Evolutionary conservation across 2,113 vertebrate genomes (phyloP), one percentile per base, ranked within the genome.

Genomic region (Clarias magur): DNA sequence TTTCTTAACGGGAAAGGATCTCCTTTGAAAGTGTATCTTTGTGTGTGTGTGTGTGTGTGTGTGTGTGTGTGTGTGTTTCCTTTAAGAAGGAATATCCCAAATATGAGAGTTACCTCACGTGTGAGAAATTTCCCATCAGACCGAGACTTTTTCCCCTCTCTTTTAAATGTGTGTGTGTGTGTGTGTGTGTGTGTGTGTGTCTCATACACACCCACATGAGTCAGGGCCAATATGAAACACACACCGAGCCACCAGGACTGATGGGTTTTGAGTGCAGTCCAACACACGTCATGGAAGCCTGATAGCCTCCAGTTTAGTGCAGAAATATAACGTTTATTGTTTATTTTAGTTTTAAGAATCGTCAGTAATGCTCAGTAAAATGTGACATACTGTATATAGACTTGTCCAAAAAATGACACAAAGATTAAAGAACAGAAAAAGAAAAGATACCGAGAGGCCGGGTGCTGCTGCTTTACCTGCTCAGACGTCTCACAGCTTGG

Each of bases 81-180:
- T 56, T 53, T 73, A 85, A 57, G 62, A 27, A 87, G 59, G 63
- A 85, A 83, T 68, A 89, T 70, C 82, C 83, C 70, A 78, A 79
- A 82, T 82, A 73, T 63, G 60, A 68, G 59, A 60, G 72, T 87
- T 88, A 89, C 88, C 63, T 91, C 90, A 91, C 79, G 85, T 67
- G 54, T 82, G 27, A 88, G 81, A 82, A 76, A 91, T 91, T 86
- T 86, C 88, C 75, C 89, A 15, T 54, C 63, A 90, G 82, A 82
- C 72, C 13, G 62, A 86, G 86, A 75, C 60, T 85, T 72, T 79
- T 82, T 68, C 60, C 63, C 9, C 27, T 53, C 63, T 17, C 16
- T 27, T 42, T 57, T 80, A 54, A 17, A 67, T 76, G 65, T 75
- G 68, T 85, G 86, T 67, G 8, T 48, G 38, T 25, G 78, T 81